phyloP scores from a whole-genome alignment of 2,888 invertebrate species.

The Heliothis peltigera region DNA sequence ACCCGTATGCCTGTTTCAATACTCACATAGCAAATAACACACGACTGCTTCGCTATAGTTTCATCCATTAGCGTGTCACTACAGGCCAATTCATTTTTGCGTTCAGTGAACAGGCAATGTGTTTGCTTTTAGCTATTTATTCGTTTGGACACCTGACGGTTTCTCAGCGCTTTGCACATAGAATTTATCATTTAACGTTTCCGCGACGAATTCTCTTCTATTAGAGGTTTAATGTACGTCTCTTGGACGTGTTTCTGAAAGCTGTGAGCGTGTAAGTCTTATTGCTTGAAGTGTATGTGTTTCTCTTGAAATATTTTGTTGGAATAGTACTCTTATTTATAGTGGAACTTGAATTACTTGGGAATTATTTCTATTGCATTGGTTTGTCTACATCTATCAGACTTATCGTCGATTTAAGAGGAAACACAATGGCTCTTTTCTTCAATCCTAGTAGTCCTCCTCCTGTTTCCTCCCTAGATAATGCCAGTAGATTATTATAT shows the following conservation, averaged over 20 bases:
- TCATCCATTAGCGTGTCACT: conserved; percentile 17
- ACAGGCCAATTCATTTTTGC: conserved; percentile 21
- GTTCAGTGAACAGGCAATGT: conserved; percentile 34
- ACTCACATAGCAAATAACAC: conserved; percentile 17
- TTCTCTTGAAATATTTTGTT: conserved; percentile 18
- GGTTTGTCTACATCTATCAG: not conserved
- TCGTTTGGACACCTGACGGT: conserved; percentile 41
- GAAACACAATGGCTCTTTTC: too few species aligned
- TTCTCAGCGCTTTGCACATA: conserved; percentile 48
- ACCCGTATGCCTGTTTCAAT: conserved; percentile 27
- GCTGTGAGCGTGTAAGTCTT: conserved; percentile 1
- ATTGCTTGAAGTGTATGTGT: conserved; percentile 1
- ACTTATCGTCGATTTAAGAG: too few species aligned
- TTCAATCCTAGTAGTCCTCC: too few species aligned
- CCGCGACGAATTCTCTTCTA: conserved; percentile 34
- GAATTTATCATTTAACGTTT: conserved; percentile 50
- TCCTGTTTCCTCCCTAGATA: too few species aligned
- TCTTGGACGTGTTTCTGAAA: conserved; percentile 3
- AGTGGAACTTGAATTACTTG: conserved; percentile 2
- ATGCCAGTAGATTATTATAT: too few species aligned
- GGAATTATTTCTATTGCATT: not conserved
- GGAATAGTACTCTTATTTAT: conserved; percentile 10
- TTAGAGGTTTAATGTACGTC: conserved; percentile 13
- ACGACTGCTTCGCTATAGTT: conserved; percentile 11
- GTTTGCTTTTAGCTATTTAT: conserved; percentile 30